These are phyloP conservation scores for Pygoscelis adeliae DNA, from an alignment of 2,113 vertebrate species.

Conservation along the genomic window DNA sequence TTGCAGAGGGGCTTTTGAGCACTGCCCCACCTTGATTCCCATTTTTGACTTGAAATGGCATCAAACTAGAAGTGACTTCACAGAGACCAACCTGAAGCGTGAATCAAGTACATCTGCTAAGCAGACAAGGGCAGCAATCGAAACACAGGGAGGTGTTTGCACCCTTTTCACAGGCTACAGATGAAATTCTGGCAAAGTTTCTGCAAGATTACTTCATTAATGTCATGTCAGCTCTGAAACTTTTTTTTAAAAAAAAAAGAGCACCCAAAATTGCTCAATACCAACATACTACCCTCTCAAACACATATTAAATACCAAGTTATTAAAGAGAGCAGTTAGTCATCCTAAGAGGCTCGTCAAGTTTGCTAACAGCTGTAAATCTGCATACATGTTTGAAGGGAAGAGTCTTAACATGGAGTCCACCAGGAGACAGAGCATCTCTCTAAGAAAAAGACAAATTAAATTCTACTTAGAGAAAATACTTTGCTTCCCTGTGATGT, in stretches of 20 bases:
- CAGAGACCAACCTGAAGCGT: neutral
- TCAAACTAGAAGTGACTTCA: neutral
- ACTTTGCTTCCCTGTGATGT: neutral
- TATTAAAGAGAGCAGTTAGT: neutral
- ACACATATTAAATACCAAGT: neutral
- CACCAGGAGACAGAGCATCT: neutral
- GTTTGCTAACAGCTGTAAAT: neutral
- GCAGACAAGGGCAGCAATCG: neutral
- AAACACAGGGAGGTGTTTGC: rapidly evolving
- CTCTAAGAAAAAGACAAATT: neutral
- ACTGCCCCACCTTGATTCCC: neutral
- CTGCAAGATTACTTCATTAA: neutral
- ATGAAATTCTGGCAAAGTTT: neutral
- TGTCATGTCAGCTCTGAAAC: neutral
- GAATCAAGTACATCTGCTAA: neutral
- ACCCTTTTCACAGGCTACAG: neutral
- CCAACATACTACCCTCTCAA: neutral
- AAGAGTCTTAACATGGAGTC: neutral
- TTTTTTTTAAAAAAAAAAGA: neutral
- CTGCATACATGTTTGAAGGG: neutral
- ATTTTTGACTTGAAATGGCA: neutral
- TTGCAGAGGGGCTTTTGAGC: neutral
- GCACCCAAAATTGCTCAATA: neutral
- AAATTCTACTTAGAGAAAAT: neutral
- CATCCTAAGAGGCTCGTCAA: neutral